These are phyloP conservation scores for Morone chrysops DNA, from an alignment of 2,113 vertebrate genomes.

Conservation along the genomic window DNA sequence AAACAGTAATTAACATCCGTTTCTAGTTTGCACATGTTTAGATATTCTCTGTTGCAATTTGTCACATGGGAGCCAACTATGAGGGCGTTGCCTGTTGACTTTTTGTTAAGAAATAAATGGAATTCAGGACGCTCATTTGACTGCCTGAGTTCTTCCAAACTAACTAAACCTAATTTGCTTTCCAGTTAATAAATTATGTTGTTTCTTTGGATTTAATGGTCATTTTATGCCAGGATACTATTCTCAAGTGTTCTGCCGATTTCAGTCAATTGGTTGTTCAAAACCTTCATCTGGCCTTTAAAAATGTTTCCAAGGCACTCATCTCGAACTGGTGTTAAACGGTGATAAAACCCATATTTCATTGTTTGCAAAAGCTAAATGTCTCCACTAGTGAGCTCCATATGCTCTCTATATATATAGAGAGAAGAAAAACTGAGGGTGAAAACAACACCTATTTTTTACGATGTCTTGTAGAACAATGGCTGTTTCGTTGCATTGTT, in stretches of 20 bases:
- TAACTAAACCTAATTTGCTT: slow-evolving; percentile 21
- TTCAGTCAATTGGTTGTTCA: slow-evolving; percentile 1
- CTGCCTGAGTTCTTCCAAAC: background rate
- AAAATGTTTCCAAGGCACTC: slow-evolving; percentile 17
- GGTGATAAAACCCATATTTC: slow-evolving; percentile 3
- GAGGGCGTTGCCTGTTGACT: slow-evolving; percentile 46
- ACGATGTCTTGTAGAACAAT: background rate
- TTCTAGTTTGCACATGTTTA: slow-evolving; percentile 67
- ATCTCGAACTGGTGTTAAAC: slow-evolving; percentile 21
- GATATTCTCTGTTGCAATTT: slow-evolving; percentile 64
- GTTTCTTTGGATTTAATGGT: slow-evolving; percentile 34
- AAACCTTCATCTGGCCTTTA: slow-evolving; percentile 18
- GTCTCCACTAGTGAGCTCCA: background rate
- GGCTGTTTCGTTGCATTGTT: background rate
- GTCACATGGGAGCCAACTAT: slow-evolving; percentile 45
- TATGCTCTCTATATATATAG: background rate
- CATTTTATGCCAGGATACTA: slow-evolving; percentile 45
- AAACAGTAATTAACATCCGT: slow-evolving; percentile 67
- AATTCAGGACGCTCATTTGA: slow-evolving; percentile 24
- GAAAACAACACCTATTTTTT: background rate
- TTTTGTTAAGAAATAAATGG: slow-evolving; percentile 34
- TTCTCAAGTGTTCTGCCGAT: slow-evolving; percentile 13
- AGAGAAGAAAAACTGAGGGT: background rate
- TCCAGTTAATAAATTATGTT: slow-evolving; percentile 17
- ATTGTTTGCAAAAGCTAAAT: background rate